A percentile compares a stretch with the other conserved stretches of the same genome.
Conservation (phyloP, 2,888 invertebrate species). For the Acronicta psi region DNA sequence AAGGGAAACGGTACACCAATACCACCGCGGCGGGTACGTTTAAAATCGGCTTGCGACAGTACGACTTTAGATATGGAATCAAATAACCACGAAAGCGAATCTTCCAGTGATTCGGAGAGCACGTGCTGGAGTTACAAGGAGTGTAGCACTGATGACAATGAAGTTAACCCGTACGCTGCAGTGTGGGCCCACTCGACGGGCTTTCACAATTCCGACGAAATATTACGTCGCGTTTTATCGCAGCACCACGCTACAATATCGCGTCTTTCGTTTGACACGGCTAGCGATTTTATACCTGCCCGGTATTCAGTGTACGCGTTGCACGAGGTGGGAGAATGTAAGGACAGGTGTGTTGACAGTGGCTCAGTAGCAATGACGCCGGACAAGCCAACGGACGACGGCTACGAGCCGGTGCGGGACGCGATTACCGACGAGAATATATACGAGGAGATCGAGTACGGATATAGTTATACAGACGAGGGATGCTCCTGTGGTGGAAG, state of each 20-base stretch:
- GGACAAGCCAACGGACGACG: constrained; percentile 82
- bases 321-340: constrained; percentile 80
- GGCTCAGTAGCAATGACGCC: constrained; percentile 83
- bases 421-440: constrained; percentile 84
- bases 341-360: constrained; percentile 74
- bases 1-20: constrained; percentile 71
- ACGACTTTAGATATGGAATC: constrained; percentile 54
- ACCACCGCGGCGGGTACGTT: constrained; percentile 72
- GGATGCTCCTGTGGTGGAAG: constrained; percentile 85
- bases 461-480: constrained; percentile 80
- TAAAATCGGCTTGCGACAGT: constrained; percentile 61
- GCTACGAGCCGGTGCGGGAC: constrained; percentile 84
- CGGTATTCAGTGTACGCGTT: constrained; percentile 80
- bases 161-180: constrained; percentile 75
- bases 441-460: constrained; percentile 85
- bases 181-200: constrained; percentile 85
- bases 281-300: constrained; percentile 75
- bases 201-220: constrained; percentile 83
- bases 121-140: constrained; percentile 87
- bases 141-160: constrained; percentile 74
- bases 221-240: constrained; percentile 74
- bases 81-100: constrained; percentile 61
- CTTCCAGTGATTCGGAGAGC: constrained; percentile 82
- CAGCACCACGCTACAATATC: constrained; percentile 79
- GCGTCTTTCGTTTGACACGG: constrained; percentile 80